A percentile compares a stretch with the other conserved stretches of the same genome.
phyloP scores from a whole-genome alignment of 2,888 invertebrate species.

The Rhamphomyia laevipes region DNA sequence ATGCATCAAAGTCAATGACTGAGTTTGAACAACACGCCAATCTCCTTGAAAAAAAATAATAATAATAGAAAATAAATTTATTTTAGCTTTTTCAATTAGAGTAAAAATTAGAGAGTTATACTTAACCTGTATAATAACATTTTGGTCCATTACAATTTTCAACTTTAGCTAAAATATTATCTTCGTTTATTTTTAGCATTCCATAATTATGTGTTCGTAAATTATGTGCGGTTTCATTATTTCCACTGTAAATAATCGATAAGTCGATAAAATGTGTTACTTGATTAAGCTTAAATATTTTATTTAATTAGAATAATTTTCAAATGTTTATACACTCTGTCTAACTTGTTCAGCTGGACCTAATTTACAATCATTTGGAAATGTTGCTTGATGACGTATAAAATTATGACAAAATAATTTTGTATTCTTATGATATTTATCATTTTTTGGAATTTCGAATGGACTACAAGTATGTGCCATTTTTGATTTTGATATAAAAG shows the following conservation, averaged over 20 bases:
- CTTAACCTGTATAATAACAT: constrained; percentile 41
- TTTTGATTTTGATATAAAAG: constrained; percentile 37
- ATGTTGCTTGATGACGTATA: constrained; percentile 32
- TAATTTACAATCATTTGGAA: constrained; percentile 41
- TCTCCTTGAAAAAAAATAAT: constrained; percentile 37
- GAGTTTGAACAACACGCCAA: constrained; percentile 43
- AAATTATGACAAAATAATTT: constrained; percentile 47
- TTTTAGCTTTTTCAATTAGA: too few relatives aligned
- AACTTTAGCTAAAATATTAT: constrained; percentile 28
- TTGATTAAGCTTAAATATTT: constrained; percentile 12
- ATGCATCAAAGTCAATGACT: constrained; percentile 42
- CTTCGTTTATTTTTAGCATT: constrained; percentile 33
- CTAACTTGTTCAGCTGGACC: constrained; percentile 47
- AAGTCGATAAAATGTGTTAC: constrained; percentile 35
- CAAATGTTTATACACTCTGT: background rate
- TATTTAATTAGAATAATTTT: background rate
- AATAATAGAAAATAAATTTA: constrained; percentile 2
- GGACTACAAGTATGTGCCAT: constrained; percentile 49
- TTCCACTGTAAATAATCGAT: constrained; percentile 21
- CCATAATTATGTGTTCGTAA: constrained; percentile 39
- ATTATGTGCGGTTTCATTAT: constrained; percentile 28
- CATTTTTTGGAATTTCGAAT: constrained; percentile 44
- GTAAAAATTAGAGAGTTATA: too few relatives aligned
- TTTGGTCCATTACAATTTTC: constrained; percentile 27
- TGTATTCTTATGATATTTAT: constrained; percentile 41